Conservation (phyloP, 2,113 vertebrate species). For the Acanthisitta chloris region DNA sequence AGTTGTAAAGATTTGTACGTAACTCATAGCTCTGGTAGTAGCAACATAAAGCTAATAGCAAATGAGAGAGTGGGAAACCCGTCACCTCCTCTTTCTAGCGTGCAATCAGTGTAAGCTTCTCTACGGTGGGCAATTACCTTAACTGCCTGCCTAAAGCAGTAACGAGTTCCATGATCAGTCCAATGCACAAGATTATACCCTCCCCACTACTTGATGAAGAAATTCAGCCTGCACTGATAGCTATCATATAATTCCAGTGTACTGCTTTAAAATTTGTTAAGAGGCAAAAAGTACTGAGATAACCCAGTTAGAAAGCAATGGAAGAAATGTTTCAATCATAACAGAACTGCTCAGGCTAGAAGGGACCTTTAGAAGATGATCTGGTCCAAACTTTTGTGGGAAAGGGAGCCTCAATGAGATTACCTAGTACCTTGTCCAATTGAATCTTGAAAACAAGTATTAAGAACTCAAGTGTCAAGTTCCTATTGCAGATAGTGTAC, state of each 20-base stretch:
- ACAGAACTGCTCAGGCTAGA: neutral
- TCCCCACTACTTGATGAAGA: constrained; percentile 38
- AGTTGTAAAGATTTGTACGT: neutral
- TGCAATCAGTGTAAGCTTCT: constrained; percentile 44
- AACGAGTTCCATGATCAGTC: constrained; percentile 41
- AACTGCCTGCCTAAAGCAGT: constrained; percentile 60
- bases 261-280: neutral
- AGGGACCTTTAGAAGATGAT: neutral
- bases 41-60: constrained; percentile 38
- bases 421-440: neutral
- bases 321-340: neutral
- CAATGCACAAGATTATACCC: constrained; percentile 19
- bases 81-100: constrained; percentile 1
- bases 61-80: constrained; percentile 41
- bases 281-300: neutral
- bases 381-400: neutral
- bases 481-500: neutral
- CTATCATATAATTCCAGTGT: neutral
- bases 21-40: neutral
- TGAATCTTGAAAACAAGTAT: neutral
- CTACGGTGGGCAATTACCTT: constrained; percentile 60
- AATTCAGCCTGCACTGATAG: constrained; percentile 16
- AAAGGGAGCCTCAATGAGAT: neutral
- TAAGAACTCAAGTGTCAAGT: neutral
- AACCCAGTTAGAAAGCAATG: neutral